Conservation (phyloP, 2,113 vertebrate genomes). For the Hippocampus barbouri region DNA sequence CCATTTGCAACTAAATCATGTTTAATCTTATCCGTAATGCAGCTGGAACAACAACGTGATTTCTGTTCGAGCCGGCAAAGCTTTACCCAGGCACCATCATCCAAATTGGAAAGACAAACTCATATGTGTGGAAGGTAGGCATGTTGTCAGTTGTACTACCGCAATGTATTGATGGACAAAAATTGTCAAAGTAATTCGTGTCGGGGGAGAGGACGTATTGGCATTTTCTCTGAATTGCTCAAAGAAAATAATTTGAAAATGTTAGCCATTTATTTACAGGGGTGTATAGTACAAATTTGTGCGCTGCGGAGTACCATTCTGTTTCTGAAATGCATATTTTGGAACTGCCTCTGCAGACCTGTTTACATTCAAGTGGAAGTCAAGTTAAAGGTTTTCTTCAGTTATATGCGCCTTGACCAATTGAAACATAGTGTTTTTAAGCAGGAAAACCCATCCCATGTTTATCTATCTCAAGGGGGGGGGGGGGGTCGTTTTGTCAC, state of each 20-base stretch:
- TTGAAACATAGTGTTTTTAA: no score
- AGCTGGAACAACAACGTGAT: constrained; percentile 88
- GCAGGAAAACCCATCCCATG: no score
- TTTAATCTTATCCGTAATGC: constrained; percentile 8
- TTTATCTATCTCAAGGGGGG: no score
- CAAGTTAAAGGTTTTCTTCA: no score
- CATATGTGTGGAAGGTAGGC: constrained; percentile 94
- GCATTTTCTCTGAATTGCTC: background rate
- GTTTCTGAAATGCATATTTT: background rate
- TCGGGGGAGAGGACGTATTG: background rate
- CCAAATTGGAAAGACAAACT: constrained; percentile 89
- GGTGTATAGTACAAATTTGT: background rate
- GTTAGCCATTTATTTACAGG: no score
- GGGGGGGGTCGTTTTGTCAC: no score
- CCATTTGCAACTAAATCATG: background rate
- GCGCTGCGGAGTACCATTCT: background rate
- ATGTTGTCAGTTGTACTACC: background rate
- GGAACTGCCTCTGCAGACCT: background rate
- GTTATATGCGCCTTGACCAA: no score
- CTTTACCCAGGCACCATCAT: constrained; percentile 76
- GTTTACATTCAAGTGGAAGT: no score
- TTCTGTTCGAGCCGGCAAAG: constrained; percentile 86
- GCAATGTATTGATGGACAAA: background rate
- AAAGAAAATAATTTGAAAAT: no score
- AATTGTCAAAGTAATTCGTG: background rate